Percentiles rank a stretch among this genome's conserved stretches.
Conservation (phyloP, 2,797 vertebrate species). For the Falco biarmicus region DNA sequence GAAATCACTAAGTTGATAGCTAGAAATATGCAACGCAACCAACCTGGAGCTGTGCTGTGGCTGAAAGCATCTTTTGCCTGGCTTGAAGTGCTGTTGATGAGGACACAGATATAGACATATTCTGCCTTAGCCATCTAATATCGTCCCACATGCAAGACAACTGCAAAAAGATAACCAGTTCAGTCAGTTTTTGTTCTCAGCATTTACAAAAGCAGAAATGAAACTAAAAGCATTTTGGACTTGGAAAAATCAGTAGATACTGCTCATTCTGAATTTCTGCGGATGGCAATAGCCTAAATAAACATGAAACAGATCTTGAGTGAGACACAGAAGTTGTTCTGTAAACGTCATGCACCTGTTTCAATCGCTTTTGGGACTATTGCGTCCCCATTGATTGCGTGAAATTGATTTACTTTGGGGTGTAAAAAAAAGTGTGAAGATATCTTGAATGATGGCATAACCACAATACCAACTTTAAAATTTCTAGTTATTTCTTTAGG, state of each 20-base stretch:
- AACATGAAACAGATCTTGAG: not conserved
- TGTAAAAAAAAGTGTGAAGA: not conserved
- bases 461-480: not conserved
- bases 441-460: not conserved
- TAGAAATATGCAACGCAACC: slow-evolving; percentile 1
- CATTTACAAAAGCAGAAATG: not conserved
- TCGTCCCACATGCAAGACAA: slow-evolving; percentile 99
- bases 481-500: not conserved
- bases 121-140: slow-evolving; percentile 94
- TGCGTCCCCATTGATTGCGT: not conserved
- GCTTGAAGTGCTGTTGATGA: slow-evolving; percentile 93
- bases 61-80: slow-evolving; percentile 94
- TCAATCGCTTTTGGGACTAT: not conserved
- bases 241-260: not conserved
- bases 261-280: not conserved
- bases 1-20: not conserved
- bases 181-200: not conserved
- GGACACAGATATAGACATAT: slow-evolving; percentile 88
- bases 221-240: not conserved
- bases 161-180: slow-evolving; percentile 77
- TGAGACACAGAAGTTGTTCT: not conserved
- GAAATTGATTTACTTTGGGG: not conserved
- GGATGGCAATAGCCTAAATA: not conserved
- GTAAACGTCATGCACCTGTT: not conserved
- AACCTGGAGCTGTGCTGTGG: slow-evolving; percentile 94